Base-by-base conservation (phyloP, 37 sponge, comb jelly and placozoan species). In the Halisarca cf. caerulea region DNA sequence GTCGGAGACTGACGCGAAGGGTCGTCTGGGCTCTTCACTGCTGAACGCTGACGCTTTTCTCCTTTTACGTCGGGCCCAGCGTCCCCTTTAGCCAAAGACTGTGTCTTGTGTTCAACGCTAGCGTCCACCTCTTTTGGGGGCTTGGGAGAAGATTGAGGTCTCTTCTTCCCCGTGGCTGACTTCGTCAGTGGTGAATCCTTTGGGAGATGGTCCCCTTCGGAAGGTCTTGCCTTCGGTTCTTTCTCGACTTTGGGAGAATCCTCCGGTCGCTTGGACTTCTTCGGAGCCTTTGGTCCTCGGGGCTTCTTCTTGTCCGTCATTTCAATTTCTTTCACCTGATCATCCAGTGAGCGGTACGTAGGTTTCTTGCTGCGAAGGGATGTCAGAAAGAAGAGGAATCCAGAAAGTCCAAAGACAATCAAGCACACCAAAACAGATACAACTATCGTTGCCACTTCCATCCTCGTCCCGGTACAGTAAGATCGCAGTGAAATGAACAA, bases 201-300 rank as follows among this genome's bases (percentile, higher is more conserved):
- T 8, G 64, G n/a, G 7, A 23, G 30, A 8, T 62, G 25, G 7
- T 15, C 64, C 25, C 18, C 30, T 28, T 62, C 30, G 25, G 64
- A 4, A 20, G 11, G 57, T 30, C 15, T 28, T 23, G 15, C 64
- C 15, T 62, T 62, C 18, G 30, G 30, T 15, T n/a, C 30, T 23
- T 62, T 62, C 6, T 62, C 18, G 6, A 62, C 64, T 62, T 62
- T 62, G 64, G 64, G 64, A 62, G 64, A 62, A 20, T 62, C 64
- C 15, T 62, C 18, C 64, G 64, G 7, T 6, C 9, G 51, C 5
- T 62, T 23, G 18, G 30, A n/a, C 64, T 62, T 62, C 64, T 28
- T 62, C 18, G 30, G 4, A 7, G 6, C 15, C 64, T 28, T 30
- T 8, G 64, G 64, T 5, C 18, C 30, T 15, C 15, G 6, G 64